A percentile compares a stretch with the other conserved stretches of the same genome.
phyloP scores from a whole-genome alignment of 2,113 vertebrate genomes.

The Podarcis raffonei region DNA sequence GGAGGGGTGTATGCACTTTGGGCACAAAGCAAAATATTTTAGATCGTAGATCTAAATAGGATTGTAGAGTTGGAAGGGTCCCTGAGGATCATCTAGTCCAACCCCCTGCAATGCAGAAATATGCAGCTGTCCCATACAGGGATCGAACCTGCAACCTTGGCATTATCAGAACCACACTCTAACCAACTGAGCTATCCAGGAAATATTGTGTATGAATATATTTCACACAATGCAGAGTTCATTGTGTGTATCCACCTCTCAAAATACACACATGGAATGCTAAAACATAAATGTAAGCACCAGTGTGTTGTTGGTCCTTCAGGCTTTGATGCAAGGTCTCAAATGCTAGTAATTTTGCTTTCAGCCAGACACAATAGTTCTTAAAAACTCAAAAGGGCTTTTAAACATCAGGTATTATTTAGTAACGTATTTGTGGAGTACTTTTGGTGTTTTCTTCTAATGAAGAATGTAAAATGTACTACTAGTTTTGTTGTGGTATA shows the following conservation, averaged over 20 bases:
- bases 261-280: neutral
- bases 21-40: no score
- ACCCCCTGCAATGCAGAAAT: no score
- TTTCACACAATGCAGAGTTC: no score
- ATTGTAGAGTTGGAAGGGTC: no score
- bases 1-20: no score
- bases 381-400: neutral
- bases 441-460: neutral
- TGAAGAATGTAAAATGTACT: neutral
- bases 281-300: neutral
- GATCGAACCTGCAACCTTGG: no score
- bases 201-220: no score
- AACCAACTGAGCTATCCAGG: no score
- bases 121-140: no score
- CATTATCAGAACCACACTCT: no score
- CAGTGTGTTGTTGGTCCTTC: neutral
- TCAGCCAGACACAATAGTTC: neutral
- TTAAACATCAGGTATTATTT: neutral
- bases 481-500: neutral
- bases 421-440: neutral
- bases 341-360: neutral
- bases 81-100: no score
- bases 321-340: neutral
- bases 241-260: neutral
- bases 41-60: no score